Conservation (phyloP, 92 coral and sea anemone genomes). For the Epizoanthus scotinus region DNA sequence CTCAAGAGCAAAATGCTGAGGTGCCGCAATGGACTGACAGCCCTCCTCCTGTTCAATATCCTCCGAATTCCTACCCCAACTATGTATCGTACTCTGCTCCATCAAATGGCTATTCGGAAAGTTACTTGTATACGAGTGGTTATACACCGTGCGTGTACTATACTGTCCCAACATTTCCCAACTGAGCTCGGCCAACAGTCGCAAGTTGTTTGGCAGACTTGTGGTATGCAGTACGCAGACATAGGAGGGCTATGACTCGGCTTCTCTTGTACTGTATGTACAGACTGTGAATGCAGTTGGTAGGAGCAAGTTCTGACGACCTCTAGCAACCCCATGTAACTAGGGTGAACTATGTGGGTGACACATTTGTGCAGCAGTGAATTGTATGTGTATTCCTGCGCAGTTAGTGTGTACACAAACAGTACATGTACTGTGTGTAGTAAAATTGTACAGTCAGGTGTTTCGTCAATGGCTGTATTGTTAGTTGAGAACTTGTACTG, state of each 20-base stretch:
- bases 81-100: conserved; percentile 43
- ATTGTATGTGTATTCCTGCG: neutral
- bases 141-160: conserved; percentile 41
- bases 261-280: conserved; percentile 11
- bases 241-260: conserved; percentile 3
- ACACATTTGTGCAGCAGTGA: neutral
- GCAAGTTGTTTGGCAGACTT: conserved; percentile 18
- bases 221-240: neutral
- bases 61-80: conserved; percentile 43
- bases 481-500: neutral
- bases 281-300: conserved; percentile 5
- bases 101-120: conserved; percentile 22
- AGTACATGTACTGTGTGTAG: neutral
- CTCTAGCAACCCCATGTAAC: neutral
- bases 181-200: conserved; percentile 21
- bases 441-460: neutral
- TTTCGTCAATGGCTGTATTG: too few relatives aligned
- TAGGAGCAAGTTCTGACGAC: neutral
- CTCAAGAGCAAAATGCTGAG: conserved; percentile 50
- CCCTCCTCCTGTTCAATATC: conserved; percentile 38
- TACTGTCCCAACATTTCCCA: conserved; percentile 35
- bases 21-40: conserved; percentile 45
- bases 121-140: conserved; percentile 23
- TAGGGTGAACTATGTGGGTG: neutral
- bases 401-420: neutral